A percentile compares a stretch with the other conserved stretches of the same genome.
phyloP scores from a whole-genome alignment of 2,113 vertebrate genomes.

The Zapus hudsonius region DNA sequence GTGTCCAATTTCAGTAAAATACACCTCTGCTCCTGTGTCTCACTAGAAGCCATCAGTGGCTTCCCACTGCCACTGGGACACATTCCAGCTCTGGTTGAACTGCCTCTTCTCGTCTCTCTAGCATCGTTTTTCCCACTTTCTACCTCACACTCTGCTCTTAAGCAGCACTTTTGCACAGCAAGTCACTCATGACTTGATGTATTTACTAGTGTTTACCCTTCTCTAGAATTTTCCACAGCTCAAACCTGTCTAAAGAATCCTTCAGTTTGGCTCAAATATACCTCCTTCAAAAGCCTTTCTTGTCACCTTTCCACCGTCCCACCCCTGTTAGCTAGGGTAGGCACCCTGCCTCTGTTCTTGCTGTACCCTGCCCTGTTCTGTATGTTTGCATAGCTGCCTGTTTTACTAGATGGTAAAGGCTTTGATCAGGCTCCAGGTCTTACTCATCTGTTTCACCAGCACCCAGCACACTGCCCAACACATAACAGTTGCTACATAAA shows the following conservation, averaged over 20 bases:
- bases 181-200: not conserved
- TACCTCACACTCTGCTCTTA: not conserved
- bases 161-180: not conserved
- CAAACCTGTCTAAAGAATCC: not conserved
- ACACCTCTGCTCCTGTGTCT: not conserved
- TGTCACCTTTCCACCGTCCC: not conserved
- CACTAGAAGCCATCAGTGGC: not conserved
- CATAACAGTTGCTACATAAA: slow-evolving; percentile 44
- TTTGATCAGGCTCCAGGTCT: slow-evolving; percentile 43
- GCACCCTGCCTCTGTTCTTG: not conserved
- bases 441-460: slow-evolving; percentile 56
- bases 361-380: not conserved
- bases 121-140: not conserved
- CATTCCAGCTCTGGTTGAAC: not conserved
- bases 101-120: not conserved
- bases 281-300: not conserved
- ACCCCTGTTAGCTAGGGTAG: not conserved
- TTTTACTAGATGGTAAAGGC: not conserved
- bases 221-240: not conserved
- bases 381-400: slow-evolving; percentile 38
- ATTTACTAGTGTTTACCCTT: not conserved
- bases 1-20: not conserved
- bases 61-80: not conserved
- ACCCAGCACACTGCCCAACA: slow-evolving; percentile 32
- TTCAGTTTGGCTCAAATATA: not conserved